These are phyloP conservation scores for Melanotaenia boesemani DNA, from an alignment of 2,797 vertebrate species.

Conservation along the genomic window DNA sequence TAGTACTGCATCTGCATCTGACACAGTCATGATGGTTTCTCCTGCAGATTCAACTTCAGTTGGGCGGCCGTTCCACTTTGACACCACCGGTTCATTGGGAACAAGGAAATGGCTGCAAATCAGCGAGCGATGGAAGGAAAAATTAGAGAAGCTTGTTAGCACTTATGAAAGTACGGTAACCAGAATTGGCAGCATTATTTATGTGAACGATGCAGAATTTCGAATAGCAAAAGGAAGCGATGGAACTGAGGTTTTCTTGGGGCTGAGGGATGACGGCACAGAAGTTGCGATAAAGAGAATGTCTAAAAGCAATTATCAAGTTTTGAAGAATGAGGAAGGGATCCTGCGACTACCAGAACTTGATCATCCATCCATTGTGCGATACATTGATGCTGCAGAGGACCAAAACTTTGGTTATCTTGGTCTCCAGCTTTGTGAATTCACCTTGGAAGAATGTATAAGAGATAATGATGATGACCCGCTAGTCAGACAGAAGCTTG, in stretches of 20 bases:
- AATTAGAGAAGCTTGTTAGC: conserved; percentile 52
- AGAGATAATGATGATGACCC: not conserved
- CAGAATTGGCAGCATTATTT: conserved; percentile 51
- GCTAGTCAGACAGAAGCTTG: conserved; percentile 21
- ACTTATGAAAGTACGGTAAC: conserved; percentile 28
- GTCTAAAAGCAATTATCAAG: conserved; percentile 56
- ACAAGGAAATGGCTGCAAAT: conserved; percentile 29
- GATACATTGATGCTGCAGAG: conserved; percentile 73
- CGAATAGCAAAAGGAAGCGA: conserved; percentile 73
- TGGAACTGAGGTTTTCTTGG: conserved; percentile 76
- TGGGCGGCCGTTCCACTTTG: fast-evolving
- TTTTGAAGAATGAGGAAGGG: conserved; percentile 67
- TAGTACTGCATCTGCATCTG: not conserved
- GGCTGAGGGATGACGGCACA: conserved; percentile 74
- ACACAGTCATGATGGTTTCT: not conserved
- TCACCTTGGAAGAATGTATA: conserved; percentile 71
- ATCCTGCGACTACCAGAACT: conserved; percentile 67
- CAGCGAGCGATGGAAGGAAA: conserved; percentile 60
- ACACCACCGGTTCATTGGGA: fast-evolving
- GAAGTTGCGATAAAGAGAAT: conserved; percentile 80
- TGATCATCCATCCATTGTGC: conserved; percentile 60
- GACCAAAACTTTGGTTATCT: conserved; percentile 79
- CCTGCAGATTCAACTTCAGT: not conserved
- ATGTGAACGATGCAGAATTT: conserved; percentile 52
- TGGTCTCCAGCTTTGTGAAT: conserved; percentile 78